A percentile compares a stretch with the other conserved stretches of the same genome.
Evolutionary conservation across 2,113 vertebrate genomes (phyloP).

Genomic region (Nesogale talazaci): DNA sequence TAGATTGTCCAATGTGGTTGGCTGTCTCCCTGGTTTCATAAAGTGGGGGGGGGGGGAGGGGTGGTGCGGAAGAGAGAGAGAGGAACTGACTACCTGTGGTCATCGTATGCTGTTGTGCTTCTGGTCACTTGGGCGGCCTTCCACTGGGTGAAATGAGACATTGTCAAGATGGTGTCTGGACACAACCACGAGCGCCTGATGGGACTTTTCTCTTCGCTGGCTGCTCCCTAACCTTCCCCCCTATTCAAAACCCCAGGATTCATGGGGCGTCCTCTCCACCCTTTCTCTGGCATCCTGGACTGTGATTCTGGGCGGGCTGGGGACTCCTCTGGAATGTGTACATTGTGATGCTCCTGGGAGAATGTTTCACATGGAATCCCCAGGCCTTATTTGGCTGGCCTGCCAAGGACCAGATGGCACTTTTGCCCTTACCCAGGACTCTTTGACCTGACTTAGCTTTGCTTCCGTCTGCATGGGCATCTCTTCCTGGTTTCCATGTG

Average conservation of each 20-base stretch:
- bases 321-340: slow-evolving; percentile 23
- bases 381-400: neutral
- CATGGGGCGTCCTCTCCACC: neutral
- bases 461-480: neutral
- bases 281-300: slow-evolving; percentile 32
- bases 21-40: neutral
- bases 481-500: too few relatives aligned
- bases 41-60: neutral
- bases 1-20: neutral
- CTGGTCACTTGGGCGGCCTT: neutral
- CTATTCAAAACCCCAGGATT: neutral
- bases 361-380: neutral
- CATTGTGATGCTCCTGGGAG: slow-evolving; percentile 45
- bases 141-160: neutral
- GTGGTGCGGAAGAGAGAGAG: too few relatives aligned
- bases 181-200: neutral
- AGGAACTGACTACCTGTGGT: neutral
- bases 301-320: neutral
- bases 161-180: neutral
- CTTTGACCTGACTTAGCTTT: neutral
- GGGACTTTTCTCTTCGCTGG: neutral
- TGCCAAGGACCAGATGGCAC: neutral
- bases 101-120: neutral
- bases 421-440: neutral
- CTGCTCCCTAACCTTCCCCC: neutral